Percentiles rank a stretch among this genome's conserved stretches.
phyloP scores from a whole-genome alignment of 2,797 vertebrate genomes.

The Chanos chanos region DNA sequence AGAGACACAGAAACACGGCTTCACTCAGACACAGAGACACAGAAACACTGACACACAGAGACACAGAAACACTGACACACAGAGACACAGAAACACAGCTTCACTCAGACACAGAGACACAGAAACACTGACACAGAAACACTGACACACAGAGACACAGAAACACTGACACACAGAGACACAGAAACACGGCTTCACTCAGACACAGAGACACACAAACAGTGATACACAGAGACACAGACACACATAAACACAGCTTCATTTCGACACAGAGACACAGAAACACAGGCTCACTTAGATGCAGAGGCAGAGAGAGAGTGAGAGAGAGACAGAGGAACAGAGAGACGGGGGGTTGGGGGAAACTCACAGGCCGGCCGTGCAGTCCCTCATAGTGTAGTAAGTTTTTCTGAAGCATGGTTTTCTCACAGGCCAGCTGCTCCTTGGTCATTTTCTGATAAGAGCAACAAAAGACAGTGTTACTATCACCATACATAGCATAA shows the following conservation, averaged over 20 bases:
- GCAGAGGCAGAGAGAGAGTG: background rate
- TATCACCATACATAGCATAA: background rate
- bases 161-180: too few relatives aligned
- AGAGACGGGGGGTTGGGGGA: background rate
- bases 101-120: too few relatives aligned
- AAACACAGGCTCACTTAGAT: background rate
- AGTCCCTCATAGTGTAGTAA: slow-evolving; percentile 94
- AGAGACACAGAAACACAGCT: background rate
- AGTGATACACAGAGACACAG: background rate
- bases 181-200: background rate
- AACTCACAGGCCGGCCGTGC: slow-evolving; percentile 87
- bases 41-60: background rate
- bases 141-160: slow-evolving; percentile 53
- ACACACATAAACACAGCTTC: slow-evolving; percentile 5
- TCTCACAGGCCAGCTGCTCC: slow-evolving; percentile 92
- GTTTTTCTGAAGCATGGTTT: slow-evolving; percentile 92
- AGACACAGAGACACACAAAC: background rate
- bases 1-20: background rate
- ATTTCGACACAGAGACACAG: too few relatives aligned
- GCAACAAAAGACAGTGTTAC: too few relatives aligned
- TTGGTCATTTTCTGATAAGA: slow-evolving; percentile 90
- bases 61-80: background rate
- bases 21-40: too few relatives aligned
- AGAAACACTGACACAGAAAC: slow-evolving; percentile 81
- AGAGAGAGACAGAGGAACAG: background rate